Evolutionary conservation across 2,888 invertebrate genomes (phyloP).

Genomic region (Drosophila anomalata): DNA sequence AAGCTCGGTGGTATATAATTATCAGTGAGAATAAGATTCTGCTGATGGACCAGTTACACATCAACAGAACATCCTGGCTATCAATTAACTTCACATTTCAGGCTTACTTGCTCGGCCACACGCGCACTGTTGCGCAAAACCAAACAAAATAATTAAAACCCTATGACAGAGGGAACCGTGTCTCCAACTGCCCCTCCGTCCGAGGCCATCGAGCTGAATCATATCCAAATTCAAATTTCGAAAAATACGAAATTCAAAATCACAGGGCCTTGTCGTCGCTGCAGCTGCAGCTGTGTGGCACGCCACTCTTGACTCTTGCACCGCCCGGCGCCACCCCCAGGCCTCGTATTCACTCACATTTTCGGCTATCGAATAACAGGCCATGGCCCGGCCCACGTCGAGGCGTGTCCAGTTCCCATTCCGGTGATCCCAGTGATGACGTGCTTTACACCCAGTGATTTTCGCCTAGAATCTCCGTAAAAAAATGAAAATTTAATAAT

Average conservation of each 20-base stretch:
- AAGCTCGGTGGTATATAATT: constrained; percentile 16
- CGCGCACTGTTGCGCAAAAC: constrained; percentile 27
- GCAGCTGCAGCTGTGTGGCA: constrained; percentile 35
- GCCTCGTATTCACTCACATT: constrained; percentile 41
- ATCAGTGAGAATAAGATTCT: constrained; percentile 43
- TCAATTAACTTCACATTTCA: constrained; percentile 72
- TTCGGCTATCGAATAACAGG: constrained; percentile 72
- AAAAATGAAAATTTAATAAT: not conserved
- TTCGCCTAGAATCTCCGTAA: constrained; percentile 14
- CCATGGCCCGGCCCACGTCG: constrained; percentile 22
- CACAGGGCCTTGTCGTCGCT: constrained; percentile 45
- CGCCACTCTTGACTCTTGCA: constrained; percentile 56
- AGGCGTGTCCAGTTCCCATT: constrained; percentile 11
- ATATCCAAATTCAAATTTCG: constrained; percentile 70
- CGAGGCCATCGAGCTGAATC: constrained; percentile 45
- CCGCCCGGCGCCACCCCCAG: not conserved
- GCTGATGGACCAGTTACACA: constrained; percentile 22
- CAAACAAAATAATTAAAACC: constrained; percentile 78
- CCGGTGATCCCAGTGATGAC: constrained; percentile 13
- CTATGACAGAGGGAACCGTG: constrained; percentile 52
- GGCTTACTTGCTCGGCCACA: constrained; percentile 33
- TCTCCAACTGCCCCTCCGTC: not conserved
- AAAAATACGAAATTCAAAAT: constrained; percentile 50
- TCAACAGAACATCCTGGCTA: constrained; percentile 48
- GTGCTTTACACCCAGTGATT: constrained; percentile 23